Evolutionary conservation across 2,113 vertebrate species (phyloP).

Genomic region (Marmota flaviventris): DNA sequence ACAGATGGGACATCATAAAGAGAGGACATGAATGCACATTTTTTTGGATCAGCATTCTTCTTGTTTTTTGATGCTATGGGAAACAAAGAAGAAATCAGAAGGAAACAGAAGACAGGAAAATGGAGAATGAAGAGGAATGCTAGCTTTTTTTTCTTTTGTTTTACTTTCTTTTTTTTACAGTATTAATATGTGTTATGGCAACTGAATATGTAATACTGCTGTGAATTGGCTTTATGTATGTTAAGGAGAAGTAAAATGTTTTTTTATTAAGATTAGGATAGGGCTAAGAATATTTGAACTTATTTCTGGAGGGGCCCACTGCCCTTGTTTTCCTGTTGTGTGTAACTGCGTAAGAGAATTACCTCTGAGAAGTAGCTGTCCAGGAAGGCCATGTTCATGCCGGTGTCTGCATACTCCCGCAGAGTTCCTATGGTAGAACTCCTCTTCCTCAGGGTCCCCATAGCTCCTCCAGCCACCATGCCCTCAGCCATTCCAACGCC

Average conservation of each 20-base stretch:
- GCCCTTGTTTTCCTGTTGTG: not conserved
- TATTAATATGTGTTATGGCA: not conserved
- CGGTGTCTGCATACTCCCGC: constrained; percentile 86
- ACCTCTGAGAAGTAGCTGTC: constrained; percentile 92
- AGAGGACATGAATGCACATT: not conserved
- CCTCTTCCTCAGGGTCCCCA: constrained; percentile 80
- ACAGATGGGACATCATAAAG: not conserved
- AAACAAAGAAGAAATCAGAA: not conserved
- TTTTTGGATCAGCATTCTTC: not conserved
- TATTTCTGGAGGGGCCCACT: not conserved
- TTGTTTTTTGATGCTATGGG: not conserved
- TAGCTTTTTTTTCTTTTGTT: too few species aligned
- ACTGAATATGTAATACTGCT: not conserved
- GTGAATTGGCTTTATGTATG: not conserved
- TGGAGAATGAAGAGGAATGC: not conserved
- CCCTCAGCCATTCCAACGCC: constrained; percentile 78
- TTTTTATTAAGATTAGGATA: not conserved
- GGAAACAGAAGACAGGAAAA: not conserved
- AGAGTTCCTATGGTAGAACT: constrained; percentile 85
- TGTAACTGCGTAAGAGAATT: not conserved
- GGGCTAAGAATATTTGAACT: not conserved
- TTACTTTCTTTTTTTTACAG: not conserved
- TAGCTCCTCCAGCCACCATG: constrained; percentile 75
- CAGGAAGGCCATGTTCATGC: constrained; percentile 89
- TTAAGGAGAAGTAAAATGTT: not conserved